A percentile compares a stretch with the other conserved stretches of the same genome.
These are phyloP conservation scores for Megalops atlanticus DNA, from an alignment of 2,113 vertebrate genomes.

Conservation along the genomic window DNA sequence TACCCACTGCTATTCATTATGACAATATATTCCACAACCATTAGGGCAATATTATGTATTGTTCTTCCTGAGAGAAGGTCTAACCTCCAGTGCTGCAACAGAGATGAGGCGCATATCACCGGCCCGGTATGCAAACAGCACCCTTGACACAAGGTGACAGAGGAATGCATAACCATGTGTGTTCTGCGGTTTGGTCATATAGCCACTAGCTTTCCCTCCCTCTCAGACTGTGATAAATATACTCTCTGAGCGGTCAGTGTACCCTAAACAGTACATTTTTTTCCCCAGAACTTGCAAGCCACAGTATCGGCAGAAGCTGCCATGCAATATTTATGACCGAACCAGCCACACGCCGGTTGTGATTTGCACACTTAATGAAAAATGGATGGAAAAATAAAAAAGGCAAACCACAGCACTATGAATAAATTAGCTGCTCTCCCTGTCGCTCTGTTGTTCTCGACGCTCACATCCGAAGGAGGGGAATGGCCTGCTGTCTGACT, in stretches of 20 bases:
- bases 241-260: neutral
- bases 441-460: neutral
- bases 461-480: neutral
- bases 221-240: neutral
- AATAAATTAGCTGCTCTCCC: neutral
- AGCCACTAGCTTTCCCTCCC: too few relatives aligned
- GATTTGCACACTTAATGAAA: neutral
- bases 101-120: neutral
- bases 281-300: neutral
- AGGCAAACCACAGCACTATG: neutral
- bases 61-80: neutral
- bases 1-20: neutral
- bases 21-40: neutral
- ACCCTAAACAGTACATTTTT: neutral
- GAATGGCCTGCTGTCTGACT: too few relatives aligned
- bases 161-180: neutral
- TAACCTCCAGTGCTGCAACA: neutral
- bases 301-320: neutral
- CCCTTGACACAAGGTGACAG: neutral
- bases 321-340: slow-evolving; percentile 13
- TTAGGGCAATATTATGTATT: neutral
- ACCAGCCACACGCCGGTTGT: neutral
- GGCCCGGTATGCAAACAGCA: neutral
- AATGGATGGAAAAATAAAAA: neutral
- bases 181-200: neutral